These are phyloP conservation scores for Philypnodon macrostomus DNA, from an alignment of 2,797 vertebrate genomes.

Conservation along the genomic window DNA sequence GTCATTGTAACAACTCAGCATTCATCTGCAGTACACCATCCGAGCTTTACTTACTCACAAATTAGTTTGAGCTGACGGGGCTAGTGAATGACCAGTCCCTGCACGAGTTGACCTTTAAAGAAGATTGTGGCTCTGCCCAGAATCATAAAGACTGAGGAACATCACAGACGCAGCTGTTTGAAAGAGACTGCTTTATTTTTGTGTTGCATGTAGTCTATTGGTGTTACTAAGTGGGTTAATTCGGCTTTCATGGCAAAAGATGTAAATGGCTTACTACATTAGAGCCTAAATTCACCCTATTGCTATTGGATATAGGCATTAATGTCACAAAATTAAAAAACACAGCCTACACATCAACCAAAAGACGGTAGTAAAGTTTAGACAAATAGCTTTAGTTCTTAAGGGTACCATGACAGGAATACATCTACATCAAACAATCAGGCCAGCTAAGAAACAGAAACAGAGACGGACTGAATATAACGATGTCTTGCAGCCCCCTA, in stretches of 20 bases:
- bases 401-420: too few relatives aligned
- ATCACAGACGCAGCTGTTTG: constrained; percentile 5
- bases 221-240: background rate
- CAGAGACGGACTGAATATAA: too few relatives aligned
- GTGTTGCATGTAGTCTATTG: constrained; percentile 1
- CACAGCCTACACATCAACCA: too few relatives aligned
- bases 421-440: too few relatives aligned
- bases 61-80: constrained; percentile 48
- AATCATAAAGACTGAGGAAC: constrained; percentile 35
- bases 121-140: constrained; percentile 35
- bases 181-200: constrained; percentile 15
- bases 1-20: constrained; percentile 14
- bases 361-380: too few relatives aligned
- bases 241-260: too few relatives aligned
- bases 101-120: constrained; percentile 57
- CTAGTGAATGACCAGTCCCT: constrained; percentile 25
- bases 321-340: too few relatives aligned
- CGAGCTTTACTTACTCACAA: constrained; percentile 40
- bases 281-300: too few relatives aligned
- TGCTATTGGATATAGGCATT: too few relatives aligned
- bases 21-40: constrained; percentile 11
- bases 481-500: constrained; percentile 80
- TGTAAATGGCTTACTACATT: too few relatives aligned
- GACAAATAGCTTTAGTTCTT: too few relatives aligned
- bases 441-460: background rate